Base-by-base conservation (phyloP, 1,140 invertebrate species). In the Arctopsyche grandis region DNA sequence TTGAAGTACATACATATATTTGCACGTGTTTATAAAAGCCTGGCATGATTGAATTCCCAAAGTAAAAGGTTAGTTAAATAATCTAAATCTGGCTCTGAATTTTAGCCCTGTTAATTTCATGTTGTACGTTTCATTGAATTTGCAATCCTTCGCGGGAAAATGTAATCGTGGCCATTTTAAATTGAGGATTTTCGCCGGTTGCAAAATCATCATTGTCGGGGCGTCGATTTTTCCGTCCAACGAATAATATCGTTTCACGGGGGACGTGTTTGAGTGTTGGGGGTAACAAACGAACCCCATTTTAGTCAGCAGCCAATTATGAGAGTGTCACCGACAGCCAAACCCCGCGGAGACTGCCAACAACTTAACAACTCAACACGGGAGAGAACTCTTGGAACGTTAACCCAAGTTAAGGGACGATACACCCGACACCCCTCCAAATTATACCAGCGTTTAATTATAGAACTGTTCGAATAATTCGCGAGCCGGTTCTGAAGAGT, bases 221-320 rank as follows among this genome's bases (percentile, higher is more conserved):
- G 29, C 7, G 29, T 38, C 29, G 29, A 52, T 52, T 52, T 52
- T 52, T 52, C 48, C 22, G 26, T 24, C 10, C 26, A 21, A 29
- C 66, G 26, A 69, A 69, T 29, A 38, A 38, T 38, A 38, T 38
- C 66, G 38, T 69, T 21, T n/a, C 12, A 4, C n/a, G 16, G 56
- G 56, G 56, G 69, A 46, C 46, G 38, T 46, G 46, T 71, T 71
- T 21, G 9, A 10, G 29, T 5, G 69, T 24, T 24, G 1, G 24
- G 19, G 7, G 70, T 70, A 73, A 75, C 71, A 58, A 75, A 24
- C 74, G 24, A 22, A 16, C 69, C 44, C 69, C 38, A 71, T 71
- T 66, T 66, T 66, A 48, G 71, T 74, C 44, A 52, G 24, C 43
- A 76, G 56, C 74, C 74, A 76, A 76, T 76, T 76, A 76, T 63